Percentiles rank a stretch among this genome's conserved stretches.
Conservation (phyloP, 1,140 invertebrate genomes). For the Heliconius congener region DNA sequence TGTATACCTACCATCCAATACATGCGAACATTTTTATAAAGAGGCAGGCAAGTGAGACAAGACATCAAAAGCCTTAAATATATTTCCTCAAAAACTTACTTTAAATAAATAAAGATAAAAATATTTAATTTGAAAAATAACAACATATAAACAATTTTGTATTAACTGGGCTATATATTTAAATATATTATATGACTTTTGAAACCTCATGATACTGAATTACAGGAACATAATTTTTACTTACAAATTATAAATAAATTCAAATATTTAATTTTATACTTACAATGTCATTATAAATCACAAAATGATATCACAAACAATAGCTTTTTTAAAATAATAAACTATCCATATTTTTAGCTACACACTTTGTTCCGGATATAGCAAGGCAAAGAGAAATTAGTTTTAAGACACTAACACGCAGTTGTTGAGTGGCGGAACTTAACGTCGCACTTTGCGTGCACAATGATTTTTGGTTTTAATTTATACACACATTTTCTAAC, state of each 20-base stretch:
- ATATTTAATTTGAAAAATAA: neutral
- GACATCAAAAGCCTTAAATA: conserved; percentile 32
- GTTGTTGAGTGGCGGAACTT: no score
- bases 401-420: no score
- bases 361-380: no score
- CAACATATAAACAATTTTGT: neutral
- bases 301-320: conserved; percentile 27
- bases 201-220: neutral
- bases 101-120: neutral
- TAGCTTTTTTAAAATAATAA: neutral
- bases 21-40: conserved; percentile 40
- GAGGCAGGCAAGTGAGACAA: conserved; percentile 27
- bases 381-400: no score
- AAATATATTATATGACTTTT: conserved; percentile 5
- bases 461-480: neutral
- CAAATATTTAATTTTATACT: neutral
- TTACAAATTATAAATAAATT: conserved; percentile 17
- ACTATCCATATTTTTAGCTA: no score
- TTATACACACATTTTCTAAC: neutral
- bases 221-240: conserved; percentile 22
- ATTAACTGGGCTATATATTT: neutral
- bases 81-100: neutral
- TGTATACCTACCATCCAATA: conserved; percentile 40
- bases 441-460: no score
- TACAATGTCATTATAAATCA: conserved; percentile 21